Conservation (phyloP, 2,888 invertebrate species). For the Taenaris catops region DNA sequence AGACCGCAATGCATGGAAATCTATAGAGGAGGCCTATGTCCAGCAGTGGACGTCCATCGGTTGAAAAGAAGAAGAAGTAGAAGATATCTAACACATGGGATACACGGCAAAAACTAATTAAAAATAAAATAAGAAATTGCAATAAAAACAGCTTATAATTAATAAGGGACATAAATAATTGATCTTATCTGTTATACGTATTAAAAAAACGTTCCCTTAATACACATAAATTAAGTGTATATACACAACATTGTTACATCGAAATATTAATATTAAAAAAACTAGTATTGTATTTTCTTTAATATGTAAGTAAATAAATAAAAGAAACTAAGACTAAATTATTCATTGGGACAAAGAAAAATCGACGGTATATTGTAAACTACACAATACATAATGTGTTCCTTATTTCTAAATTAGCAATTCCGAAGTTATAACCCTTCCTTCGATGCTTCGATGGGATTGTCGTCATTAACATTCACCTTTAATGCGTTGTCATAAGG, state of each 20-base stretch:
- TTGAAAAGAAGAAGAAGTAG: too few relatives aligned
- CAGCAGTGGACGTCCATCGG: too few relatives aligned
- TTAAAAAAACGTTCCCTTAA: slow-evolving; percentile 2
- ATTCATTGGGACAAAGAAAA: not conserved
- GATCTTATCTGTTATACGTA: slow-evolving; percentile 12
- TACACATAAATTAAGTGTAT: slow-evolving; percentile 9
- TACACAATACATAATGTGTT: slow-evolving; percentile 5
- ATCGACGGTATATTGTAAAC: slow-evolving; percentile 1
- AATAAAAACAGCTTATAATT: too few relatives aligned
- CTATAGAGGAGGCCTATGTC: too few relatives aligned
- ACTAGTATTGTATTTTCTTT: too few relatives aligned
- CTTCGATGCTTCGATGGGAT: slow-evolving; percentile 3
- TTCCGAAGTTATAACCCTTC: slow-evolving; percentile 12
- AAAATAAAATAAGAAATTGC: too few relatives aligned
- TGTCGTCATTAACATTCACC: not conserved
- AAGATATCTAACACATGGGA: too few relatives aligned
- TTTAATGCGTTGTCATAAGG: not conserved
- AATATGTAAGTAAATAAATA: not conserved
- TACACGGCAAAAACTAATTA: too few relatives aligned
- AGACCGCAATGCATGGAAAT: too few relatives aligned
- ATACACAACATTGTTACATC: not conserved
- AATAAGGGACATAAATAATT: too few relatives aligned
- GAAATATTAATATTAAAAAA: too few relatives aligned
- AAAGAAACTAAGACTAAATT: not conserved
- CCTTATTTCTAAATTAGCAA: slow-evolving; percentile 9